Conservation (phyloP, 2,797 vertebrate species). For the Taeniopygia guttata region DNA sequence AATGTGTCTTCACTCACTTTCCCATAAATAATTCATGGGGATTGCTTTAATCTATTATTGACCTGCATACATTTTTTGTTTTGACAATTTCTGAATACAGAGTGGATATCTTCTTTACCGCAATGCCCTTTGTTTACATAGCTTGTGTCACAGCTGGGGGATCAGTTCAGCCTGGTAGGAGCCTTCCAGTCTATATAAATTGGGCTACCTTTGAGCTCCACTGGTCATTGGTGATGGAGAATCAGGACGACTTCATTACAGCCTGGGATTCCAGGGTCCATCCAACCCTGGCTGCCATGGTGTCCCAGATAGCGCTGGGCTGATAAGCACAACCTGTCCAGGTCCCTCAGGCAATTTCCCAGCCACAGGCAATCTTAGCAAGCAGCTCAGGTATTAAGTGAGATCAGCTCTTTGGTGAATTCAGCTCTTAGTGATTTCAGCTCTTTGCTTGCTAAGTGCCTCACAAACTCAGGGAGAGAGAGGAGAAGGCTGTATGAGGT, state of each 20-base stretch:
- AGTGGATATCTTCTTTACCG: neutral
- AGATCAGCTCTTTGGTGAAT: too few species aligned
- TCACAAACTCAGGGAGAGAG: too few species aligned
- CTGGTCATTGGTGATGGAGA: neutral
- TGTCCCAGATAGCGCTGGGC: too few species aligned
- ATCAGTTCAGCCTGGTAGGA: neutral
- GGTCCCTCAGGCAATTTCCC: too few species aligned
- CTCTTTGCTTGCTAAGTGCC: too few species aligned
- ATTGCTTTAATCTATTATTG: neutral
- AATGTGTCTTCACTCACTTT: neutral
- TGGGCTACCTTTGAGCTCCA: neutral
- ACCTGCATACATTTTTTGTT: neutral
- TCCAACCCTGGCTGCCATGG: too few species aligned
- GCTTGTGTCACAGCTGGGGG: neutral
- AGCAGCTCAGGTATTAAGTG: too few species aligned
- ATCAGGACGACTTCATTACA: neutral
- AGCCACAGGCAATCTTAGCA: too few species aligned
- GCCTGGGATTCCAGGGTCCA: too few species aligned
- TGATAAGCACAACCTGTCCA: too few species aligned
- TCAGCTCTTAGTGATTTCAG: too few species aligned
- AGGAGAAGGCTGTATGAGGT: too few species aligned
- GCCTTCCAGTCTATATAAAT: neutral
- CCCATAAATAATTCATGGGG: neutral
- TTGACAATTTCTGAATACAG: neutral
- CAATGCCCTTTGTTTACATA: neutral